Evolutionary conservation across 2,113 vertebrate genomes (phyloP).

Genomic region (Eclectus roratus): DNA sequence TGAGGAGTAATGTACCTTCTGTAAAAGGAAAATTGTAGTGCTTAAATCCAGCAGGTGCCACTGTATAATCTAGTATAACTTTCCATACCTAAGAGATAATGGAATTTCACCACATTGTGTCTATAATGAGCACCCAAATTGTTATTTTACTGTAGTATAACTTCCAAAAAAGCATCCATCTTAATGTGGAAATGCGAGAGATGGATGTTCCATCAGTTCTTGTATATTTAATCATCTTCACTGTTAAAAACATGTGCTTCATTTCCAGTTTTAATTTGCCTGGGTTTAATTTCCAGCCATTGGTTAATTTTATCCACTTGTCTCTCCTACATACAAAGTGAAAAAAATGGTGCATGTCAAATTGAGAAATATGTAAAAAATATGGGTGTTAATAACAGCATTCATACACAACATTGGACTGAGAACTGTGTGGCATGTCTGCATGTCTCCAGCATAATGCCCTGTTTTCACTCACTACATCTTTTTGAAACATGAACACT

Average conservation of each 20-base stretch:
- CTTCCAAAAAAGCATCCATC: neutral
- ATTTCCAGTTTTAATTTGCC: conserved; percentile 33
- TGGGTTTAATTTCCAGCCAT: neutral
- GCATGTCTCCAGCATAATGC: neutral
- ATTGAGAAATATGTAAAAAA: conserved; percentile 32
- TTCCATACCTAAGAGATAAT: neutral
- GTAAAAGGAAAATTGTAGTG: neutral
- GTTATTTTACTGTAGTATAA: neutral
- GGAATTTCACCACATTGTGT: neutral
- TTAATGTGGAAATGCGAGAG: neutral
- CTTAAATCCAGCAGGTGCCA: neutral
- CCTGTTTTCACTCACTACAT: conserved; percentile 16
- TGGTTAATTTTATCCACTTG: conserved; percentile 27
- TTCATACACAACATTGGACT: neutral
- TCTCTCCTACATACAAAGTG: neutral
- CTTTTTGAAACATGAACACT: conserved; percentile 9
- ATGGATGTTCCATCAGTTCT: neutral
- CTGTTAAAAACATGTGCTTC: neutral
- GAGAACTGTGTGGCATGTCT: conserved; percentile 8
- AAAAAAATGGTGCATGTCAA: neutral
- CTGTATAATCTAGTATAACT: neutral
- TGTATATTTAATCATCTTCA: neutral
- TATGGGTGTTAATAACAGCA: neutral
- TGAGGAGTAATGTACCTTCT: neutral
- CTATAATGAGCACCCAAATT: neutral